Evolutionary conservation across 2,888 invertebrate species (phyloP).

Genomic region (Pachliopta kotzebuea): DNA sequence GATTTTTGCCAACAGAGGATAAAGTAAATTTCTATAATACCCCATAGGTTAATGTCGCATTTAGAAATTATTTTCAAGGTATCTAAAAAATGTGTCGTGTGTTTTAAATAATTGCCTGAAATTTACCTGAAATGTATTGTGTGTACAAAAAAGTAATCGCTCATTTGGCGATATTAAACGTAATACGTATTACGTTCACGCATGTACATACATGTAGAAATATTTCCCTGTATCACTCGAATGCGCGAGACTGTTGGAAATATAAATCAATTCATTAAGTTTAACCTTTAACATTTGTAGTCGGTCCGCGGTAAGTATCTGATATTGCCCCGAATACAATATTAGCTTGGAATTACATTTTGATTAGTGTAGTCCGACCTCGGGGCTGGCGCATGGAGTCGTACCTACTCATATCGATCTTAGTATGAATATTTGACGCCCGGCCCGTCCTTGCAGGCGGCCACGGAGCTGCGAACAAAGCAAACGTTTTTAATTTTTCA

Average conservation of each 20-base stretch:
- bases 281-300: conserved; percentile 46
- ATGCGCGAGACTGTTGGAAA: conserved; percentile 15
- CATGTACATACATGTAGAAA: not conserved
- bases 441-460: conserved; percentile 62
- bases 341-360: conserved; percentile 66
- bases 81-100: not conserved
- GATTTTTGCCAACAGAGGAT: too few relatives aligned
- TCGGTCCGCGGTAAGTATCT: conserved; percentile 36
- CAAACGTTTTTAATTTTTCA: conserved; percentile 23
- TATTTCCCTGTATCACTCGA: not conserved
- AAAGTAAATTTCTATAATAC: too few relatives aligned
- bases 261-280: conserved; percentile 43
- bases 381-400: conserved; percentile 57
- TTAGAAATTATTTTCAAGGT: too few relatives aligned
- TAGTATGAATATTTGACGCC: conserved; percentile 73
- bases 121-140: too few relatives aligned
- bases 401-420: conserved; percentile 69
- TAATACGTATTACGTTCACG: not conserved
- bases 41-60: too few relatives aligned
- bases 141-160: not conserved
- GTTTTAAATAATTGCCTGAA: not conserved
- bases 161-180: not conserved
- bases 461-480: conserved; percentile 43
- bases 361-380: conserved; percentile 66
- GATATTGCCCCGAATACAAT: conserved; percentile 55